Conservation (phyloP, 1,140 invertebrate species). For the Apis cerana region DNA sequence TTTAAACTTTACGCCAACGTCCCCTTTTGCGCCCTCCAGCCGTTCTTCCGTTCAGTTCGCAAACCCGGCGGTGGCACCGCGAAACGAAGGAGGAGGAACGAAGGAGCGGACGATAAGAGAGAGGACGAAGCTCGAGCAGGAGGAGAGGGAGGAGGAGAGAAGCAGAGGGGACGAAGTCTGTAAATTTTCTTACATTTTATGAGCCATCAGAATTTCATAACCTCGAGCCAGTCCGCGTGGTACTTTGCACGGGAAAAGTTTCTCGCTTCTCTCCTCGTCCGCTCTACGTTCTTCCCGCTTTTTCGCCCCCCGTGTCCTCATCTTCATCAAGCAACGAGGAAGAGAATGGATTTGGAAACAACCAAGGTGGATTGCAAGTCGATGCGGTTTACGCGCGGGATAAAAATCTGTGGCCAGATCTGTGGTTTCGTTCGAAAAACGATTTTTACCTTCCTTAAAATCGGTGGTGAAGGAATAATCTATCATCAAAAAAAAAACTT, state of each 20-base stretch:
- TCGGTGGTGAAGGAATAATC: too few species aligned
- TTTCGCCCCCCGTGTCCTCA: slow-evolving; percentile 59
- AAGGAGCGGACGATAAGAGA: slow-evolving; percentile 49
- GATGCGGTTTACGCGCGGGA: not conserved
- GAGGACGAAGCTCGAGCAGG: slow-evolving; percentile 19
- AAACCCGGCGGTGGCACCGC: slow-evolving; percentile 50
- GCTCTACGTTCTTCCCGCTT: slow-evolving; percentile 51
- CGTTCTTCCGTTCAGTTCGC: slow-evolving; percentile 64
- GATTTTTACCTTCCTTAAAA: not conserved
- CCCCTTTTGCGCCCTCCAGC: slow-evolving; percentile 53
- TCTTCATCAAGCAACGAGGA: slow-evolving; percentile 40
- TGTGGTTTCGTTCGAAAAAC: not conserved
- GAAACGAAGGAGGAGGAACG: slow-evolving; percentile 48
- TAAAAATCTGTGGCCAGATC: not conserved
- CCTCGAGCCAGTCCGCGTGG: slow-evolving; percentile 81
- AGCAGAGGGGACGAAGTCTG: slow-evolving; percentile 75
- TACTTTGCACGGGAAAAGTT: slow-evolving; percentile 82
- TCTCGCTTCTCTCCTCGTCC: slow-evolving; percentile 64
- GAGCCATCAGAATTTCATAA: slow-evolving; percentile 83
- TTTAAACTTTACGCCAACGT: slow-evolving; percentile 77
- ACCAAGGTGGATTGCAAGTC: slow-evolving; percentile 33
- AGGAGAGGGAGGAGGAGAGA: slow-evolving; percentile 28
- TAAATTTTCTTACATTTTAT: slow-evolving; percentile 83
- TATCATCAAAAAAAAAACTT: too few species aligned
- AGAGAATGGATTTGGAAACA: slow-evolving; percentile 46